Conservation (phyloP, 2,113 vertebrate genomes). For the Ciconia boyciana region DNA sequence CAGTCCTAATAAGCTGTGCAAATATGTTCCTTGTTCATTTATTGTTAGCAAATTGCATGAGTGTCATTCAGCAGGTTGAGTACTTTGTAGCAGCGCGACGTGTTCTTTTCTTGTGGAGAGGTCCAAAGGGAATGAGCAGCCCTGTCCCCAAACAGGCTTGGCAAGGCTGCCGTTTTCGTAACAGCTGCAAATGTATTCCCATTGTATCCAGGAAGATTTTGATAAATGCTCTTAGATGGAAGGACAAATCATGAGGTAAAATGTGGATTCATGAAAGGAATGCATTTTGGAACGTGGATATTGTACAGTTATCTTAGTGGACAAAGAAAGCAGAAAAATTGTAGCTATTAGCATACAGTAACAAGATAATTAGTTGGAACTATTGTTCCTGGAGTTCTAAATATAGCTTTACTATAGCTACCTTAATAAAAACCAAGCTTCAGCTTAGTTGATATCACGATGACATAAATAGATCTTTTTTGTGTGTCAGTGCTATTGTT, state of each 20-base stretch:
- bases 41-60: constrained; percentile 1
- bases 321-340: not conserved
- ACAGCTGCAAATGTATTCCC: not conserved
- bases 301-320: not conserved
- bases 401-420: not conserved
- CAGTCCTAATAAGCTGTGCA: not conserved
- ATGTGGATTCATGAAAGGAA: not conserved
- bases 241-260: not conserved
- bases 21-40: constrained; percentile 24
- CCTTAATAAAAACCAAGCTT: not conserved
- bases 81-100: not conserved
- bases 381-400: not conserved
- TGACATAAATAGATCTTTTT: not conserved
- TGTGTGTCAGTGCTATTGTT: not conserved
- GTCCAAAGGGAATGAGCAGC: not conserved
- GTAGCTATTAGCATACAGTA: not conserved
- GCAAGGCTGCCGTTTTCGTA: not conserved
- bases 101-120: not conserved
- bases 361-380: not conserved
- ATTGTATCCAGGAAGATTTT: not conserved
- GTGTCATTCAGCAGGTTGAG: not conserved
- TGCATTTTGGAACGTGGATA: not conserved
- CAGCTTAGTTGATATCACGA: not conserved
- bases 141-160: not conserved
- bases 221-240: not conserved